Percentiles rank a stretch among this genome's conserved stretches.
These are phyloP conservation scores for Corella eumyota DNA, from an alignment of 23 tunicate species.

Conservation along the genomic window DNA sequence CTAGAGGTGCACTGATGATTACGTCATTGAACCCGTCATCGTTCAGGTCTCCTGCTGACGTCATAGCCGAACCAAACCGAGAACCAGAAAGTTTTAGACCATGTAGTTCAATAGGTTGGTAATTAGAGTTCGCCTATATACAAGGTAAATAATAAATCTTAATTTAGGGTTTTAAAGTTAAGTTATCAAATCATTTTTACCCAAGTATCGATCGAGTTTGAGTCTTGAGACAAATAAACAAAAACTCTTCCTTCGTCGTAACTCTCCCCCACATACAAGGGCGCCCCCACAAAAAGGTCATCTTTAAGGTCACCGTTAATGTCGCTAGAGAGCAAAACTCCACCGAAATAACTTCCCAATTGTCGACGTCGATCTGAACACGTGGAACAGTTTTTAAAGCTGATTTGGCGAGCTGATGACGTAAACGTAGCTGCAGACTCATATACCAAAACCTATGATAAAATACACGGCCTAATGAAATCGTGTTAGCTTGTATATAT, in stretches of 20 bases:
- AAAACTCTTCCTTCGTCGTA: slow-evolving; percentile 74
- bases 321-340: slow-evolving; percentile 46
- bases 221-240: slow-evolving; percentile 25
- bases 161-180: not conserved
- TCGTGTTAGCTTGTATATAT: too few species aligned
- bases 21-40: slow-evolving; percentile 64
- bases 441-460: too few species aligned
- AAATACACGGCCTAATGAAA: too few species aligned
- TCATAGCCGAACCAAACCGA: slow-evolving; percentile 70
- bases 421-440: too few species aligned
- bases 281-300: slow-evolving; percentile 59
- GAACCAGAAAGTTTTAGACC: slow-evolving; percentile 23
- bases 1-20: slow-evolving; percentile 68
- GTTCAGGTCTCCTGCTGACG: slow-evolving; percentile 77
- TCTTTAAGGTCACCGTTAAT: slow-evolving; percentile 48
- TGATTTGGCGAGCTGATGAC: too few species aligned
- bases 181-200: too few species aligned
- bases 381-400: too few species aligned
- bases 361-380: too few species aligned
- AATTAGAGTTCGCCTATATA: not conserved
- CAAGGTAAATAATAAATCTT: not conserved
- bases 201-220: not conserved
- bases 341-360: slow-evolving; percentile 63
- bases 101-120: slow-evolving; percentile 18
- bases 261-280: slow-evolving; percentile 29